Percentiles rank a stretch among this genome's conserved stretches.
Evolutionary conservation across 2,113 vertebrate species (phyloP).

Genomic region (Nannospalax galili): DNA sequence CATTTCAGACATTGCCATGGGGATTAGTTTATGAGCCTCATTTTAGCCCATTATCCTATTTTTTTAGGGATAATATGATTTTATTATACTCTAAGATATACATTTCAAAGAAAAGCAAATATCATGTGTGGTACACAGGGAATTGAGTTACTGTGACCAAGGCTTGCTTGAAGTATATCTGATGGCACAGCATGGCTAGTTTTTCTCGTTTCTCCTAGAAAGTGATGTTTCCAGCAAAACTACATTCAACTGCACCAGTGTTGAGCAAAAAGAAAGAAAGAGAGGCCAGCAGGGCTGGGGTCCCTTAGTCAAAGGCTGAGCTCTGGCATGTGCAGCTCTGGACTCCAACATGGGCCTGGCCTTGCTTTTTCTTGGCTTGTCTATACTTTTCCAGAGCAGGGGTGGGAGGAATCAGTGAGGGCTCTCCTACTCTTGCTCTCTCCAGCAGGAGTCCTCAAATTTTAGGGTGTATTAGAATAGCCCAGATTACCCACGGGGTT

Average conservation of each 20-base stretch:
- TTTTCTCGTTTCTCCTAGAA: background rate
- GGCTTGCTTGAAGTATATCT: background rate
- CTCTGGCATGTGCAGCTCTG: background rate
- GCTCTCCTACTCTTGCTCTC: background rate
- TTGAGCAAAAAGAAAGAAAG: background rate
- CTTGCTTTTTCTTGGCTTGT: background rate
- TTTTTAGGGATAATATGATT: conserved; percentile 43
- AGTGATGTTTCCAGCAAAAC: background rate
- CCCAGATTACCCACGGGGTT: background rate
- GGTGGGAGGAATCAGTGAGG: background rate
- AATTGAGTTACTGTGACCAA: conserved; percentile 17
- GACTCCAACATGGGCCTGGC: too few species aligned
- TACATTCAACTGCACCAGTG: accelerated
- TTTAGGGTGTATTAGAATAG: background rate
- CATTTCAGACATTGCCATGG: conserved; percentile 28
- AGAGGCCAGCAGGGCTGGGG: background rate
- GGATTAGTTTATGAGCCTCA: conserved; percentile 55
- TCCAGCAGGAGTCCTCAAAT: background rate
- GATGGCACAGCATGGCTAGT: background rate
- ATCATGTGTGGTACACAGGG: background rate
- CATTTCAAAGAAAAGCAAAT: conserved; percentile 47
- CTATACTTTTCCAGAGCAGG: background rate
- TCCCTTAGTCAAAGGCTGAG: background rate
- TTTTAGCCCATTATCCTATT: conserved; percentile 19
- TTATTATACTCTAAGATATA: conserved; percentile 9